Evolutionary conservation across 2,888 invertebrate species (phyloP).

Genomic region (Muschampia plurimacula): DNA sequence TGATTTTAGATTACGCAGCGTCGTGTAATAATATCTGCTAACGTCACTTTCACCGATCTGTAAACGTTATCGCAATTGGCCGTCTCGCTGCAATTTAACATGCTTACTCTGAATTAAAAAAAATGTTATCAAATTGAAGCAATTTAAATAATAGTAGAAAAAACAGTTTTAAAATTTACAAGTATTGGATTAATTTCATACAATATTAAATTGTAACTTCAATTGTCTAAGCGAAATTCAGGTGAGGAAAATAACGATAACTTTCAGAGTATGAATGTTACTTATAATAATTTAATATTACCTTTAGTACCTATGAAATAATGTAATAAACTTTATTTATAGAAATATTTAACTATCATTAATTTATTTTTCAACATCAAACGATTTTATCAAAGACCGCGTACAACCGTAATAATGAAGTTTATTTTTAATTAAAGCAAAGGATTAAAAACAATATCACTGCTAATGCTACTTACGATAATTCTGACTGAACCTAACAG

Average conservation of each 20-base stretch:
- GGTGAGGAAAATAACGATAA: no score
- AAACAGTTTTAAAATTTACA: no score
- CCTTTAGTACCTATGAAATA: background rate
- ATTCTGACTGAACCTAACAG: background rate
- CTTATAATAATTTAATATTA: background rate
- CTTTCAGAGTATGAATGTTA: constrained; percentile 16
- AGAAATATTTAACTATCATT: no score
- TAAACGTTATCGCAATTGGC: constrained; percentile 3
- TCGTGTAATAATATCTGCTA: background rate
- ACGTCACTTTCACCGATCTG: background rate
- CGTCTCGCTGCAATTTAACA: constrained; percentile 9
- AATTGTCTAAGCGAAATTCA: no score
- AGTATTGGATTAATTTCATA: no score
- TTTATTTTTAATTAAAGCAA: no score
- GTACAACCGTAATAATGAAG: no score
- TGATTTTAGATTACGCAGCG: background rate
- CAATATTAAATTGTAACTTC: no score
- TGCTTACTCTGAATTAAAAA: no score
- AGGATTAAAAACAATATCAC: background rate
- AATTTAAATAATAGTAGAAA: background rate
- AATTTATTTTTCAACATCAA: background rate
- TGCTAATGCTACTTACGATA: background rate
- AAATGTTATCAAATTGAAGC: background rate
- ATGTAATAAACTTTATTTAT: background rate
- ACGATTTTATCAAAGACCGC: background rate